Evolutionary conservation across 2,797 vertebrate genomes (phyloP).

Genomic region (Phaenicophaeus curvirostris): DNA sequence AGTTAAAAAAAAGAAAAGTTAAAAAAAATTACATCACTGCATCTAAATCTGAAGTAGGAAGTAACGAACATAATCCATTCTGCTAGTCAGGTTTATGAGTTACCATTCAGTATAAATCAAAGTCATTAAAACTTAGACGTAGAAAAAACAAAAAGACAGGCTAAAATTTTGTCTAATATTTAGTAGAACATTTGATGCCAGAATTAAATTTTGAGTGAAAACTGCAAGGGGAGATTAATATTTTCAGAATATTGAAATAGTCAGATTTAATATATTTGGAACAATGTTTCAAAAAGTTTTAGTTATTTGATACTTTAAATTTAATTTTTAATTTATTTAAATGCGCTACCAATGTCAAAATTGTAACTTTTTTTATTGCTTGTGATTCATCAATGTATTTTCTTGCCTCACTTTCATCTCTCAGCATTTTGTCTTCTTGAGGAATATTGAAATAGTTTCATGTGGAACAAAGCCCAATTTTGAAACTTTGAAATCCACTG

Average conservation of each 20-base stretch:
- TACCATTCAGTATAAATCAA: not conserved
- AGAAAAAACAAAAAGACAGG: not conserved
- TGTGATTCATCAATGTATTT: not conserved
- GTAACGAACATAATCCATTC: not conserved
- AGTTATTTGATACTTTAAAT: not conserved
- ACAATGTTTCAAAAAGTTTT: not conserved
- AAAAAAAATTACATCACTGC: not conserved
- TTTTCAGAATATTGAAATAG: not conserved
- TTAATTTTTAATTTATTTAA: not conserved
- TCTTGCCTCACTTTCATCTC: not conserved
- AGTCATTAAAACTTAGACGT: not conserved
- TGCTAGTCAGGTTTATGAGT: not conserved
- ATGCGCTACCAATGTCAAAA: not conserved
- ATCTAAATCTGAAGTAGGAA: not conserved
- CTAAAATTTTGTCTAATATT: not conserved
- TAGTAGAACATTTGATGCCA: not conserved
- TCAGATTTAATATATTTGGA: not conserved
- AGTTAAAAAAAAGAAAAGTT: not conserved
- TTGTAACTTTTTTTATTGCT: not conserved
- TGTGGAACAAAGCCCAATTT: not conserved
- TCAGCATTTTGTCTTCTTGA: not conserved
- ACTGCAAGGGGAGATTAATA: not conserved
- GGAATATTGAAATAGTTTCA: not conserved
- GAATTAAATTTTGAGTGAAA: not conserved
- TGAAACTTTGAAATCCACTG: not conserved